Evolutionary conservation across 37 sponge, comb jelly and placozoan genomes (phyloP), one percentile per base, ranked within the genome.

Genomic region (Axinella damicornis): DNA sequence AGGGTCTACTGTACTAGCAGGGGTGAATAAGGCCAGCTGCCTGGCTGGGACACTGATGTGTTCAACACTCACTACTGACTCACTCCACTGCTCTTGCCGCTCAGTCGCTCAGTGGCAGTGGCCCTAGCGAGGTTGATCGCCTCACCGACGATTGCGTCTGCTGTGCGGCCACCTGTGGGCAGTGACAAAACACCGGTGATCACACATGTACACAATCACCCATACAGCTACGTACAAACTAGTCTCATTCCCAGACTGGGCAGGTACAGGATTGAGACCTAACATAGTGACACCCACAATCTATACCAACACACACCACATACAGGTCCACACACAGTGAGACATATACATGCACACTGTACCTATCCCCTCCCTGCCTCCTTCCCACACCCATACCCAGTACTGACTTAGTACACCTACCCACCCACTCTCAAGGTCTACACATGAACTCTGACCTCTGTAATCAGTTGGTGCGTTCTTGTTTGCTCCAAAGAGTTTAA

Each of bases 401-500:
- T n/a, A n/a, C n/a, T n/a, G n/a, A n/a, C n/a, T n/a, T n/a, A n/a
- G n/a, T n/a, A n/a, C n/a, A n/a, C n/a, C n/a, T n/a, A n/a, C 46
- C 46, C 46, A 46, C 46, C 4, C 46, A 46, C 32, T 18, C 46
- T 4, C 46, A 46, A n/a, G n/a, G n/a, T n/a, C n/a, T 9, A 46
- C 46, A 46, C 46, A 46, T 9, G 9, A 46, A 18, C 40, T 35
- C 73, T 35, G 9, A 91, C 96, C 88, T 58, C 75, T 57, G 65
- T 95, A 99, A 73, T 99, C 99, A 20, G 68, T 82, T 25, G 99
- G 99, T 14, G 80, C 70, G 20, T 79, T 90, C 84, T 99, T 99
- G 87, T 99, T 83, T n/a, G 87, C 84, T 20, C 90, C 97, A 78
- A 99, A 99, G 21, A 99, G 88, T 83, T 99, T 99, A 89, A 99